phyloP scores from a whole-genome alignment of 2,113 vertebrate species.

The Elaphurus davidianus region DNA sequence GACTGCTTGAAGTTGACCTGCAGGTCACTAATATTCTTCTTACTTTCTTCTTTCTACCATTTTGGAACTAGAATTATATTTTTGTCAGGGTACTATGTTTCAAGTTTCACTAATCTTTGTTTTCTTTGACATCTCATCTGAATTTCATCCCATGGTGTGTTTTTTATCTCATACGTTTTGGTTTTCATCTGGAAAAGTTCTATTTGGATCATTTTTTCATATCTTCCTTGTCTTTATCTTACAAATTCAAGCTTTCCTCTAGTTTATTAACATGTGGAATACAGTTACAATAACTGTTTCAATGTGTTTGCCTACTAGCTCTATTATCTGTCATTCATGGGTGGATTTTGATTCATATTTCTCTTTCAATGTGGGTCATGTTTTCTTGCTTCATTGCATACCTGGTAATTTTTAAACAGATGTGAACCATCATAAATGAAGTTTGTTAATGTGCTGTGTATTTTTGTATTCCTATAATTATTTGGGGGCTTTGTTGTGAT shows the following conservation, averaged over 20 bases:
- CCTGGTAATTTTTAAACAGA: background rate
- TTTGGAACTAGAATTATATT: background rate
- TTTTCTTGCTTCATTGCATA: background rate
- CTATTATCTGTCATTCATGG: background rate
- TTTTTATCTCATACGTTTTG: background rate
- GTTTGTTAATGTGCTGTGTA: background rate
- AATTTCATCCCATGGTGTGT: background rate
- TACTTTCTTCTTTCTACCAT: background rate
- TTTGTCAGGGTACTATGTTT: background rate
- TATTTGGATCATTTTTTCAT: background rate
- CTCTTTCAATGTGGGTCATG: background rate
- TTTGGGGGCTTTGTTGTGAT: background rate
- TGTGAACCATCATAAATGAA: background rate
- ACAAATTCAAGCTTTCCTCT: background rate
- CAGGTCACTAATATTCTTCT: background rate
- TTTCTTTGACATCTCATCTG: background rate
- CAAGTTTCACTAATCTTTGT: background rate
- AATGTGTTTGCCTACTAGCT: background rate
- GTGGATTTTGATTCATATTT: background rate
- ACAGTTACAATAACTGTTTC: background rate
- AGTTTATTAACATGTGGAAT: background rate
- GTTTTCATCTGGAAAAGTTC: background rate
- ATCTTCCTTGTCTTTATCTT: background rate
- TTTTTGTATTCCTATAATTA: background rate
- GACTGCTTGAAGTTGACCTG: background rate